Evolutionary conservation across 2,797 vertebrate species (phyloP), one percentile per base, ranked within the genome.

Genomic region (Petrocephalus sullivani): DNA sequence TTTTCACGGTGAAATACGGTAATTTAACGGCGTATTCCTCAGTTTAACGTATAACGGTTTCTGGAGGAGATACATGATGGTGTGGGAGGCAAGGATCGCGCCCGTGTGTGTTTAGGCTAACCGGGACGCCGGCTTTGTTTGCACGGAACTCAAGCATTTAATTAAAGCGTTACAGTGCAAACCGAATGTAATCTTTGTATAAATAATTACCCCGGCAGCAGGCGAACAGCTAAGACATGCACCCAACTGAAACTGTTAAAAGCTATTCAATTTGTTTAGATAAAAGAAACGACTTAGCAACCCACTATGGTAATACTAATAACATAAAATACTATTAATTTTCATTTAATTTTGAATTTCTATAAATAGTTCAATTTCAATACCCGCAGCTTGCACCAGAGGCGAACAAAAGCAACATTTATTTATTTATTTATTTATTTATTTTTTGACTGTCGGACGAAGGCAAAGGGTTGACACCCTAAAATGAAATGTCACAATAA

Each of bases 141-240:
- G 85, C 56, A 60, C 56, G 28, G 28, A 57, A 86, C 54, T 86
- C 85, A 86, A 41, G 85, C 85, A 58, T 86, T 86, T 86, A 58
- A 86, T 86, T 58, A 58, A 58, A 37, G 85, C 37, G 21, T 86
- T 58, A 58, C 85, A 60, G 28, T 37, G 54, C 53, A 86, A 86
- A 86, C 33, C 56, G 28, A 86, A 58, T 86, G n/a, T 60, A 86
- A 60, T 86, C 85, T 58, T 58, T 58, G 56, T 86, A 37, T 41
- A 86, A 37, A 60, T 58, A 86, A 53, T 84, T 51, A 16, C 81
- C 51, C 51, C 41, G 19, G 75, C 75, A 49, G 41, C 16, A 81
- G 46, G 75, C 75, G 75, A 81, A 46, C 16, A 19, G 41, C 75
- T 49, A 81, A 81, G 75, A 81, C 46, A 81, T 46, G 75, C 75